Conservation (phyloP, 2,797 vertebrate species). For the Danio choprae region DNA sequence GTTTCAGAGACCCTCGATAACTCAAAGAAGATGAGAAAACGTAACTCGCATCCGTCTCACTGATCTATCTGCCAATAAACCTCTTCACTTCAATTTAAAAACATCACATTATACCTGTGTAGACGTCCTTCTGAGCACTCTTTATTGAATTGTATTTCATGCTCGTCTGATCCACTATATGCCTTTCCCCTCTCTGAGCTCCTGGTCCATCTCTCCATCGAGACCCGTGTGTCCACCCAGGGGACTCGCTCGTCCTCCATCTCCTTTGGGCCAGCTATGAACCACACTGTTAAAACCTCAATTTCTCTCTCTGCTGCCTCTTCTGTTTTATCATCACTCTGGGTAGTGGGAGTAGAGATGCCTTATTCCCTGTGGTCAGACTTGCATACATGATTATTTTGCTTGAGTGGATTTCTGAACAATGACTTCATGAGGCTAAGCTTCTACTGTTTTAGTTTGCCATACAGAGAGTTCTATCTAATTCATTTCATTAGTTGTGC, state of each 20-base stretch:
- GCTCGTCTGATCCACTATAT: conserved; percentile 68
- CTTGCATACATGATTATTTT: conserved; percentile 75
- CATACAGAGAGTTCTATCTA: conserved; percentile 38
- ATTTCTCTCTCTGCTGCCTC: conserved; percentile 79
- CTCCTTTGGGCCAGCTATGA: conserved; percentile 75
- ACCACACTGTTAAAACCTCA: conserved; percentile 75
- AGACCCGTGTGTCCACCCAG: conserved; percentile 65
- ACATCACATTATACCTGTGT: conserved; percentile 12
- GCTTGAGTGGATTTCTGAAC: conserved; percentile 70
- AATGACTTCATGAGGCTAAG: conserved; percentile 61
- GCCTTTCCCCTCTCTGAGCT: conserved; percentile 59
- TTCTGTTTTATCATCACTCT: conserved; percentile 76
- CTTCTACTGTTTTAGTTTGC: conserved; percentile 45
- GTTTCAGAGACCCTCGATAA: background rate
- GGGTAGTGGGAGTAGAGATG: conserved; percentile 54
- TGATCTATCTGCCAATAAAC: conserved; percentile 38
- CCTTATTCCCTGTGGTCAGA: conserved; percentile 73
- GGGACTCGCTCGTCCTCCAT: conserved; percentile 67
- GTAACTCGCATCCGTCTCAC: conserved; percentile 18
- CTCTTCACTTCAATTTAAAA: conserved; percentile 25
- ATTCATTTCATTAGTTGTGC: conserved; percentile 52
- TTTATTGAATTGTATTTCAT: conserved; percentile 69
- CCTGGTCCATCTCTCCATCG: conserved; percentile 62
- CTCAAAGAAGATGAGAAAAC: conserved; percentile 22
- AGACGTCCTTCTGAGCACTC: conserved; percentile 54